Conservation (phyloP, 1,140 invertebrate species). For the Ips nitidus region DNA sequence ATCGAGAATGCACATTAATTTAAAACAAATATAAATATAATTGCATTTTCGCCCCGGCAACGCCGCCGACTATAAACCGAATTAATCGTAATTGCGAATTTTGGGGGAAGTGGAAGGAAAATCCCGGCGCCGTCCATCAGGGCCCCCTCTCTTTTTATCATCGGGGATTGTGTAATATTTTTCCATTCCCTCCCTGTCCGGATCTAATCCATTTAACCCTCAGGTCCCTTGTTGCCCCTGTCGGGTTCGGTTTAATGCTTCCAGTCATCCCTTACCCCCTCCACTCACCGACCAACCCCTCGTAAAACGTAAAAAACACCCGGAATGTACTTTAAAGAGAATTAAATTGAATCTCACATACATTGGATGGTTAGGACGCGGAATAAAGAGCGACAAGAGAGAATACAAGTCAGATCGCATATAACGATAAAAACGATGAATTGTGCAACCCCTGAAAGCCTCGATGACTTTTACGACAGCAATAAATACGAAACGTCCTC, state of each 20-base stretch:
- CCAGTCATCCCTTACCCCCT: conserved; percentile 38
- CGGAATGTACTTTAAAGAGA: conserved; percentile 15
- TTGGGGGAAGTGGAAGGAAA: not conserved
- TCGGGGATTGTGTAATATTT: conserved; percentile 44
- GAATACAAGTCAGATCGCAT: no score
- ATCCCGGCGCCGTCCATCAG: conserved; percentile 13
- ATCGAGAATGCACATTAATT: conserved; percentile 3
- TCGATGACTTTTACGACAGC: conserved; percentile 9
- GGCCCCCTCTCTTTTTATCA: conserved; percentile 41
- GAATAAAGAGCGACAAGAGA: no score
- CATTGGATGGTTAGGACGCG: no score
- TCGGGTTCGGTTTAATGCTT: conserved; percentile 40
- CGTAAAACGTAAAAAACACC: conserved; percentile 9
- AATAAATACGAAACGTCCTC: conserved; percentile 23
- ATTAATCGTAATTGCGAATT: no score
- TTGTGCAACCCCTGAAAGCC: not conserved
- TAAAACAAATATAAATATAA: conserved; percentile 20
- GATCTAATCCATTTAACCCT: conserved; percentile 45
- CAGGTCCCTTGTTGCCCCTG: conserved; percentile 37
- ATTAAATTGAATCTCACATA: no score
- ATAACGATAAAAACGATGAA: no score
- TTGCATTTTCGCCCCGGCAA: conserved; percentile 1
- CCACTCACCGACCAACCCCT: conserved; percentile 2
- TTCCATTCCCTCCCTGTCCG: conserved; percentile 41
- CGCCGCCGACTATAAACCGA: no score